Conservation (phyloP, 2,888 invertebrate species). For the Encarsia formosa region DNA sequence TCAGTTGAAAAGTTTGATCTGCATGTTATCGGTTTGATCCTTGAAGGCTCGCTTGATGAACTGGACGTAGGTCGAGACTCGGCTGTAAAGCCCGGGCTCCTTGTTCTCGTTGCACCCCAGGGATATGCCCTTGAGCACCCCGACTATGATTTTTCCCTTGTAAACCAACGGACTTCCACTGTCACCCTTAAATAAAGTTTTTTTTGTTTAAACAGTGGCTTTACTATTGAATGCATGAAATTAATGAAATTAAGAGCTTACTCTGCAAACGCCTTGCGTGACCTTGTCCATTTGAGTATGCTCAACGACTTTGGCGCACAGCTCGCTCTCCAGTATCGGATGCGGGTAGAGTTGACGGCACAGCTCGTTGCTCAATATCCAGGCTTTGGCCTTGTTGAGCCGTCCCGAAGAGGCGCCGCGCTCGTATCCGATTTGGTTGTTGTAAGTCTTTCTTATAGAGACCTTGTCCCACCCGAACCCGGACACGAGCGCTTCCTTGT, state of each 20-base stretch:
- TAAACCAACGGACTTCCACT: slow-evolving; percentile 22
- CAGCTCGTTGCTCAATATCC: slow-evolving; percentile 9
- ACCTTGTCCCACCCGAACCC: slow-evolving; percentile 22
- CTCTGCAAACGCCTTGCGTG: slow-evolving; percentile 15
- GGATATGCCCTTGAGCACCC: slow-evolving; percentile 16
- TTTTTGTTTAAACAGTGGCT: too few relatives aligned
- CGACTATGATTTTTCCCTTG: slow-evolving; percentile 13
- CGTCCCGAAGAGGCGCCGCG: slow-evolving; percentile 8
- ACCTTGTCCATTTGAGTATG: slow-evolving; percentile 7
- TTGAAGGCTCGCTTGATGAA: slow-evolving; percentile 11
- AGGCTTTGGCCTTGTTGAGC: slow-evolving; percentile 7
- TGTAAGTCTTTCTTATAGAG: slow-evolving; percentile 2
- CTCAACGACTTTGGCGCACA: slow-evolving; percentile 14
- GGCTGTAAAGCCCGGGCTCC: slow-evolving; percentile 15
- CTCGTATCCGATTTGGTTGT: slow-evolving; percentile 13
- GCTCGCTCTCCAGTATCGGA: background rate
- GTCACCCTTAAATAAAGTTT: slow-evolving; percentile 11
- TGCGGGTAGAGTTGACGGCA: slow-evolving; percentile 9
- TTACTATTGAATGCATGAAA: too few relatives aligned
- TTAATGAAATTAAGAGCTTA: too few relatives aligned
- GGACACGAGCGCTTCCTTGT: background rate
- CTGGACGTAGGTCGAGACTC: slow-evolving; percentile 14
- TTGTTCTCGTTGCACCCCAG: slow-evolving; percentile 20
- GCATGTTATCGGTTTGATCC: background rate
- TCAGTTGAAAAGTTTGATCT: background rate